Percentiles rank a stretch among this genome's conserved stretches.
phyloP scores from a whole-genome alignment of 2,113 vertebrate genomes.

The Rallus limicola region DNA sequence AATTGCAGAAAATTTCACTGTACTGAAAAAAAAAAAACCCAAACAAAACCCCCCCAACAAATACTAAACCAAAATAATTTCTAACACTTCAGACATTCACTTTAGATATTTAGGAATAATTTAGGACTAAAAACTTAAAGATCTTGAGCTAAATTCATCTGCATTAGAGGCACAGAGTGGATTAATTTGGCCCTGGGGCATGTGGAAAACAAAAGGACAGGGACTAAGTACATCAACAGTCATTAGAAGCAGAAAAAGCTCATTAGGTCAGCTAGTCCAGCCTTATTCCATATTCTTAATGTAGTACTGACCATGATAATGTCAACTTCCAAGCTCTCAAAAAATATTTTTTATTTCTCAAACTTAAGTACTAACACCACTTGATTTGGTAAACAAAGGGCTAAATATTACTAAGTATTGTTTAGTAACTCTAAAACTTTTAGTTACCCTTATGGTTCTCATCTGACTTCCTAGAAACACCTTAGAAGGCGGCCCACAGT shows the following conservation, averaged over 20 bases:
- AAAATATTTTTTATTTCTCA: neutral
- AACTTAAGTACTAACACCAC: neutral
- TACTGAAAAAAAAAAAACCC: neutral
- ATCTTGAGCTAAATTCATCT: neutral
- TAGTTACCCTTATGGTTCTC: neutral
- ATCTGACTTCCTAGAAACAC: neutral
- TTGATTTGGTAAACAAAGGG: neutral
- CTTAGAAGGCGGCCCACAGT: neutral
- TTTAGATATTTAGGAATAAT: conserved; percentile 8
- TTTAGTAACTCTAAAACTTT: too few relatives aligned
- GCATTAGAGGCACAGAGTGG: neutral
- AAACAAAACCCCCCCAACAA: neutral
- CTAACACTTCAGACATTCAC: neutral
- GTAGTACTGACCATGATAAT: neutral
- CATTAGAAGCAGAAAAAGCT: neutral
- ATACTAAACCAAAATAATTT: neutral
- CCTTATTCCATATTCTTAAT: neutral
- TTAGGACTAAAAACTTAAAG: neutral
- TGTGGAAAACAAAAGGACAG: conserved; percentile 9
- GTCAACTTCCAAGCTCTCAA: neutral
- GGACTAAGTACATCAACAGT: neutral
- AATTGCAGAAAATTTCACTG: conserved; percentile 6
- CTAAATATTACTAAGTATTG: neutral
- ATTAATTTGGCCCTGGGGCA: neutral
- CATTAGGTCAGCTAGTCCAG: neutral